Evolutionary conservation across 2,888 invertebrate species (phyloP).

Genomic region (Clivina fossor): DNA sequence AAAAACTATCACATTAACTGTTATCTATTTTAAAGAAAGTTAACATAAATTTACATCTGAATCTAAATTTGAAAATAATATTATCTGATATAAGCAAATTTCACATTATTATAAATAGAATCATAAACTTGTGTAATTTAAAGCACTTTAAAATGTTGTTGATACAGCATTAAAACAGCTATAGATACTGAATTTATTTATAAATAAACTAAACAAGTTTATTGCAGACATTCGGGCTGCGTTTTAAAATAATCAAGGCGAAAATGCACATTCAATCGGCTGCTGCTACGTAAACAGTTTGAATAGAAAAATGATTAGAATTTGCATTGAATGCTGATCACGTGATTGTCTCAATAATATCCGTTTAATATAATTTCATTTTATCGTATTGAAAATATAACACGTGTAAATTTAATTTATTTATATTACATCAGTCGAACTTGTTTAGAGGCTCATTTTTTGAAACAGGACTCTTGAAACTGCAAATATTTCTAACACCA

Average conservation of each 20-base stretch:
- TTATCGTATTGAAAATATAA: slow-evolving; percentile 1
- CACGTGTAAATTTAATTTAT: not conserved
- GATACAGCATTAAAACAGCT: not conserved
- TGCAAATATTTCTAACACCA: too few relatives aligned
- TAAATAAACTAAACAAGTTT: too few relatives aligned
- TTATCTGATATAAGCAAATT: not conserved
- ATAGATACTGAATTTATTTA: too few relatives aligned
- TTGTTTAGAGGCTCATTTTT: not conserved
- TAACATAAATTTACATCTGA: too few relatives aligned
- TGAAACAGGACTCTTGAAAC: too few relatives aligned
- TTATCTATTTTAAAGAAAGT: too few relatives aligned
- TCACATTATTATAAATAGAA: not conserved
- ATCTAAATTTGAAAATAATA: too few relatives aligned
- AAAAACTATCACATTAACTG: too few relatives aligned
- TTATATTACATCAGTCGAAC: not conserved
- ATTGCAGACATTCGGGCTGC: too few relatives aligned
- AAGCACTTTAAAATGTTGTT: not conserved
- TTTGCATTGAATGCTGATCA: slow-evolving; percentile 4
- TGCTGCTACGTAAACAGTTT: too few relatives aligned
- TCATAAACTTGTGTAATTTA: not conserved
- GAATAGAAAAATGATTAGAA: not conserved
- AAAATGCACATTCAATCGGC: too few relatives aligned
- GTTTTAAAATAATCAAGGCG: too few relatives aligned
- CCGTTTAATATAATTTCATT: not conserved
- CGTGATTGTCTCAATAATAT: not conserved